These are phyloP conservation scores for Periophthalmodon schlosseri DNA, from an alignment of 2,113 vertebrate genomes.

Conservation along the genomic window DNA sequence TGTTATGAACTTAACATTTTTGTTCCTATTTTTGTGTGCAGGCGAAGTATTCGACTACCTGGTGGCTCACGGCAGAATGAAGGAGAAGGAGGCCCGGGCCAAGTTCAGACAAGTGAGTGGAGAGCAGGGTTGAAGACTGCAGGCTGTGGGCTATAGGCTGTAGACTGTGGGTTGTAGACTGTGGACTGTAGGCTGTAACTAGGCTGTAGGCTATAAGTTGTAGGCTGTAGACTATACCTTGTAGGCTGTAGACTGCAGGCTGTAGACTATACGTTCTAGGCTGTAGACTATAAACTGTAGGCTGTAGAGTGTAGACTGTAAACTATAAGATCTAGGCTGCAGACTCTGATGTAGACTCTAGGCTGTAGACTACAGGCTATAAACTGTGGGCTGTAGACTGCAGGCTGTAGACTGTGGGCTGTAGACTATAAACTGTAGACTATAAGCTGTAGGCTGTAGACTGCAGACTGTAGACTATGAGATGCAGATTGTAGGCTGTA, in stretches of 20 bases:
- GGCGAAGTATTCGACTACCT: slow-evolving; percentile 90
- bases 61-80: slow-evolving; percentile 90
- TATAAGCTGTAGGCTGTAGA: slow-evolving; percentile 38
- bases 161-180: too few relatives aligned
- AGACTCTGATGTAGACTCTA: too few relatives aligned
- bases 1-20: too few relatives aligned
- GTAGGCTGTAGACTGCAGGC: too few relatives aligned
- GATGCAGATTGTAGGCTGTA: too few relatives aligned
- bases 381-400: slow-evolving; percentile 46
- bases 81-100: slow-evolving; percentile 90
- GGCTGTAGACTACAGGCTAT: not conserved
- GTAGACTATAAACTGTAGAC: not conserved
- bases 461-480: slow-evolving; percentile 36
- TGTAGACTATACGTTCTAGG: too few relatives aligned
- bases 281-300: not conserved
- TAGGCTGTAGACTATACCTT: too few relatives aligned
- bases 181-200: too few relatives aligned
- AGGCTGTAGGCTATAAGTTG: too few relatives aligned
- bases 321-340: too few relatives aligned
- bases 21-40: slow-evolving; percentile 33
- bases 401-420: too few relatives aligned
- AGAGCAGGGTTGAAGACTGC: not conserved
- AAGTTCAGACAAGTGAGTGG: slow-evolving; percentile 90
- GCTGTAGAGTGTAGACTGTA: not conserved
- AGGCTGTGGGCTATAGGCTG: not conserved